A percentile compares a stretch with the other conserved stretches of the same genome.
phyloP scores from a whole-genome alignment of 2,113 vertebrate genomes.

The Dromiciops gliroides region DNA sequence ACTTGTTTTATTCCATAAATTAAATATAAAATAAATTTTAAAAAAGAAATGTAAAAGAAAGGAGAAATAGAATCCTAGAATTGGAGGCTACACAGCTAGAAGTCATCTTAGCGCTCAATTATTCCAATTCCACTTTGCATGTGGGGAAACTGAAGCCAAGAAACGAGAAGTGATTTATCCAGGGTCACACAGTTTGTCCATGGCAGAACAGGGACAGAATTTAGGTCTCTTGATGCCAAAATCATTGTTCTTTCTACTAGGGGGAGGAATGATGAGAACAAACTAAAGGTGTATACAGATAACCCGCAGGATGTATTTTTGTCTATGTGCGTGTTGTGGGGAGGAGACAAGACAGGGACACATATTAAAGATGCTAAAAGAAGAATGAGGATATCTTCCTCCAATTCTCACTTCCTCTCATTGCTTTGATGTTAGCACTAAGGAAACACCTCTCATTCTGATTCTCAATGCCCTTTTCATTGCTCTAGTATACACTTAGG shows the following conservation, averaged over 20 bases:
- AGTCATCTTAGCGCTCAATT: not conserved
- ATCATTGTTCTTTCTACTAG: constrained; percentile 10
- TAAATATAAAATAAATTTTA: too few species aligned
- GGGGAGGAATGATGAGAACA: not conserved
- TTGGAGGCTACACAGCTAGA: not conserved
- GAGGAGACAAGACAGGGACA: too few species aligned
- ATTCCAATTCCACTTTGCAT: not conserved
- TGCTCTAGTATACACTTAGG: not conserved
- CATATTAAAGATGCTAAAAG: not conserved
- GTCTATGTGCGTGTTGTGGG: not conserved
- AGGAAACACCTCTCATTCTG: not conserved
- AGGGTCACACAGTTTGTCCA: not conserved
- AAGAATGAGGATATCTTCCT: not conserved
- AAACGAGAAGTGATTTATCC: not conserved
- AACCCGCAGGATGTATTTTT: not conserved
- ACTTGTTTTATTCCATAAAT: too few species aligned
- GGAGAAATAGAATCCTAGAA: not conserved
- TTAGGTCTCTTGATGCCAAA: not conserved
- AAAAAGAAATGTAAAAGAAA: too few species aligned
- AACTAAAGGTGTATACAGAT: not conserved
- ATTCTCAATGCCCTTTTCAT: not conserved
- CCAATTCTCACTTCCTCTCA: too few species aligned
- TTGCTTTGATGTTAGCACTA: not conserved
- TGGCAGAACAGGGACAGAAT: not conserved
- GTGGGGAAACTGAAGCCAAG: not conserved